Evolutionary conservation across 2,113 vertebrate genomes (phyloP), one percentile per base, ranked within the genome.

Genomic region (Uria lomvia): DNA sequence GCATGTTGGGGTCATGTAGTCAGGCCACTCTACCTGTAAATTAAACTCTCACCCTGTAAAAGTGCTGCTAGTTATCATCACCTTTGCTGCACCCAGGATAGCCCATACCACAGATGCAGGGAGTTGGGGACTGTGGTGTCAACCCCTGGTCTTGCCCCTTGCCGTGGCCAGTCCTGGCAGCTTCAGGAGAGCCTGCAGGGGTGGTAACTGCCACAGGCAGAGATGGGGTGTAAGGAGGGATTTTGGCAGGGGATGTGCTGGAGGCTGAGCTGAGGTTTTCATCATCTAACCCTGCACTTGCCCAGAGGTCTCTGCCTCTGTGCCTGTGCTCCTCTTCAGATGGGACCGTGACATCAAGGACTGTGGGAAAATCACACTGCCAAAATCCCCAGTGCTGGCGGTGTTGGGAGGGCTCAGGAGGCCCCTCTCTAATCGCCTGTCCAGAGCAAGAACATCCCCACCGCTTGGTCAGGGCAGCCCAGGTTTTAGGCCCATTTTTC

Each of bases 381-480:
- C 40, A 42, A 24, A 67, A 47, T 50, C 42, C 15, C 22, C 19
- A 2, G 12, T 24, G 36, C 27, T 56, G 42, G n/a, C 0, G 0
- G 29, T 1, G 1, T 3, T 1, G 0, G 9, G 7, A 18, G 5
- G 3, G 6, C 26, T 63, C 4, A 0, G 38, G 10, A 47, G 19
- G 16, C 16, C 53, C 12, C 30, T 66, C 5, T 76, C 5, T 30
- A 58, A 29, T 10, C 26, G 5, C 47, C 24, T 52, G 7, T 5
- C 16, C 56, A 21, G 40, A 50, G 32, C 24, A 50, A 58, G 9
- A 26, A 9, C 8, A 10, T 23, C 40, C 20, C 29, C 29, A 47
- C 23, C 0, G 0, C 32, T 23, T 8, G 32, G 7, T 2, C 2
- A 1, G 7, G 18, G 4, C 29, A 63, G n/a, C 45, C 23, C n/a